These are phyloP conservation scores for Pristis pectinata DNA, from an alignment of 2,797 vertebrate species.

Conservation along the genomic window DNA sequence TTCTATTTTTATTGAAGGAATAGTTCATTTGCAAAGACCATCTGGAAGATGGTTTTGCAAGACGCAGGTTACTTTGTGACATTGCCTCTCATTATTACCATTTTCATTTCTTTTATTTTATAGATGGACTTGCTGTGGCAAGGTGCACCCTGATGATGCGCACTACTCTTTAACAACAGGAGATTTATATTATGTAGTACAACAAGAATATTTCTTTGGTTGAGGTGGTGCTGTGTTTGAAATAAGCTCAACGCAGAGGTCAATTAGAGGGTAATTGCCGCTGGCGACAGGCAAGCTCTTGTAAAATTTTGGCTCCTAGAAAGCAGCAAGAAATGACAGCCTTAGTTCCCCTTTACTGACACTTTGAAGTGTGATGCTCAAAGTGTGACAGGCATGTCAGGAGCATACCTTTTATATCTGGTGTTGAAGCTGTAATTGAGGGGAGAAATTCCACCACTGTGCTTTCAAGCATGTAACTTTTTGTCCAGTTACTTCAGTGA, in stretches of 20 bases:
- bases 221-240: not conserved
- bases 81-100: not conserved
- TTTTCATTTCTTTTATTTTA: not conserved
- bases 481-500: not conserved
- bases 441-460: not conserved
- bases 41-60: not conserved
- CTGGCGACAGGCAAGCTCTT: not conserved
- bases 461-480: not conserved
- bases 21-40: not conserved
- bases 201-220: no score
- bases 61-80: not conserved
- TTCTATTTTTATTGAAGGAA: no score
- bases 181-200: not conserved
- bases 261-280: not conserved
- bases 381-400: not conserved
- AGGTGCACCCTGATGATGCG: not conserved
- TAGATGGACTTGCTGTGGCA: not conserved
- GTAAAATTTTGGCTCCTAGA: not conserved
- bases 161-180: not conserved
- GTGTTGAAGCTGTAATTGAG: not conserved
- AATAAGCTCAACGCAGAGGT: not conserved
- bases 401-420: not conserved
- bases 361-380: not conserved
- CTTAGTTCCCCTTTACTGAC: not conserved
- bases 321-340: constrained; percentile 8